Percentiles rank a stretch among this genome's conserved stretches.
Evolutionary conservation across 2,888 invertebrate genomes (phyloP).

Genomic region (Tholera decimalis): DNA sequence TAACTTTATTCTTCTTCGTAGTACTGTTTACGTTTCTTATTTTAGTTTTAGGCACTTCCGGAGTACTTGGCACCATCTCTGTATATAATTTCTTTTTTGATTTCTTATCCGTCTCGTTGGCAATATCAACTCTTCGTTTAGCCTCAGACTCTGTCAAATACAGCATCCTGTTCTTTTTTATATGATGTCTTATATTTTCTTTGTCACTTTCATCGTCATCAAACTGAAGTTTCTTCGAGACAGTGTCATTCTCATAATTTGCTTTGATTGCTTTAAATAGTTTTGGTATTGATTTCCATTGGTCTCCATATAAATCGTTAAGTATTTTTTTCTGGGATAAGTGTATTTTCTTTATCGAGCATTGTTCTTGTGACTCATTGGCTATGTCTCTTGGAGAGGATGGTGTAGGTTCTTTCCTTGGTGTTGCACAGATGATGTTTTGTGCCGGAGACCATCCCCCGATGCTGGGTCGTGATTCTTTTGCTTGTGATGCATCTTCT

Average conservation of each 20-base stretch:
- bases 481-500: conserved; percentile 67
- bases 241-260: conserved; percentile 74
- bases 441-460: conserved; percentile 88
- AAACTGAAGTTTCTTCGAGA: conserved; percentile 81
- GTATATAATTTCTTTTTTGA: conserved; percentile 85
- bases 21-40: conserved; percentile 76
- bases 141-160: conserved; percentile 82
- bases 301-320: conserved; percentile 90
- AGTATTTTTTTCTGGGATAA: conserved; percentile 84
- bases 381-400: conserved; percentile 82
- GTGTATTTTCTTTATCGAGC: conserved; percentile 84
- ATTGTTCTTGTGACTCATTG: conserved; percentile 84
- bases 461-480: conserved; percentile 75
- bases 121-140: conserved; percentile 73
- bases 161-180: conserved; percentile 77
- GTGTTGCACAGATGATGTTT: conserved; percentile 82
- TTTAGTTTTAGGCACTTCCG: conserved; percentile 76
- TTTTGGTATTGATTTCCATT: conserved; percentile 89
- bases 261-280: conserved; percentile 81
- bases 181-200: conserved; percentile 79
- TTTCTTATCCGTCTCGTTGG: conserved; percentile 75
- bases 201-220: conserved; percentile 84
- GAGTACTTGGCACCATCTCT: conserved; percentile 79
- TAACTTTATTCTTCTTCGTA: conserved; percentile 75
- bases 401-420: conserved; percentile 76